Evolutionary conservation across 92 coral and sea anemone genomes (phyloP).

Genomic region (Palythoa grandiflora): DNA sequence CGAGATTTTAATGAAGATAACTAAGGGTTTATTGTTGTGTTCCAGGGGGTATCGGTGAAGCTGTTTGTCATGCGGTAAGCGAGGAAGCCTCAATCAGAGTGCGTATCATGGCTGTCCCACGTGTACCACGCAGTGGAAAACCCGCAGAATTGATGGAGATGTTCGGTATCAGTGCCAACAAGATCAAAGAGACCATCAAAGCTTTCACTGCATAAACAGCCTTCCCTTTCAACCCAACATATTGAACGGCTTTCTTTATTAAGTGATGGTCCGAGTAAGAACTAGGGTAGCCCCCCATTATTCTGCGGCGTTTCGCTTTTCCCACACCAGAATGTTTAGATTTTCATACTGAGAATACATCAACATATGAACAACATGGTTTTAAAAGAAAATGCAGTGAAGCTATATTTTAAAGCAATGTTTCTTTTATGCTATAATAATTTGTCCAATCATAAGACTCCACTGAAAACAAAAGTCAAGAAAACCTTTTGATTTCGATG

Average conservation of each 20-base stretch:
- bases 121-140: slow-evolving; percentile 95
- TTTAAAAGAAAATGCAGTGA: no score
- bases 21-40: neutral
- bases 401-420: no score
- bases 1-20: neutral
- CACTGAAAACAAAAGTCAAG: no score
- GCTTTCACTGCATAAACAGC: slow-evolving; percentile 20
- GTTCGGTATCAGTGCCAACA: slow-evolving; percentile 90
- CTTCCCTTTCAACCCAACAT: neutral
- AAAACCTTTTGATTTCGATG: no score
- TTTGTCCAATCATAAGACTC: no score
- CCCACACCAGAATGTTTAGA: no score
- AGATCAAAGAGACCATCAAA: slow-evolving; percentile 75
- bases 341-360: no score
- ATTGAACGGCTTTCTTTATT: neutral
- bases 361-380: no score
- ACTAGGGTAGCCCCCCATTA: no score
- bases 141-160: slow-evolving; percentile 81
- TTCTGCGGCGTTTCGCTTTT: no score
- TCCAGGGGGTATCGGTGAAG: slow-evolving; percentile 96
- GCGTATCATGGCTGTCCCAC: slow-evolving; percentile 85
- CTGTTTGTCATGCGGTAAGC: slow-evolving; percentile 88
- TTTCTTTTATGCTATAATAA: no score
- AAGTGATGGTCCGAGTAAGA: neutral
- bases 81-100: slow-evolving; percentile 72